Conservation (phyloP, 1,140 invertebrate genomes). For the Galleria mellonella region DNA sequence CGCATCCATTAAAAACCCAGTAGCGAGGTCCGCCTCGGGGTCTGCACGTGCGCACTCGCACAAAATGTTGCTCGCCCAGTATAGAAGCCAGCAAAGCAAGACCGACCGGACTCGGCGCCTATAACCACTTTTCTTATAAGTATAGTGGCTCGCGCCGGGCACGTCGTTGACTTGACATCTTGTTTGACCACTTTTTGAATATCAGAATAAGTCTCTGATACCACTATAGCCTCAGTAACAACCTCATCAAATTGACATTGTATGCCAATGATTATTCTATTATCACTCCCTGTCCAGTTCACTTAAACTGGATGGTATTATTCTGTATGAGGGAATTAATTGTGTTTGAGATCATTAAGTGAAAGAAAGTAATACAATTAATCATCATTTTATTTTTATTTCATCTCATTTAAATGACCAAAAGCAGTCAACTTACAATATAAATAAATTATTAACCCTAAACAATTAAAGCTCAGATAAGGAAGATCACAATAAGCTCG, state of each 20-base stretch:
- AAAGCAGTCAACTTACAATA: constrained; percentile 18
- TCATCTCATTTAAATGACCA: constrained; percentile 16
- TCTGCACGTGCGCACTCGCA: constrained; percentile 47
- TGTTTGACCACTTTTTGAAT: constrained; percentile 48
- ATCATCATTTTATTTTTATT: constrained; percentile 40
- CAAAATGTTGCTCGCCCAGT: constrained; percentile 29
- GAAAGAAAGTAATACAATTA: constrained; percentile 36
- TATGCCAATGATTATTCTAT: no score
- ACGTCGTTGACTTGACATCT: constrained; percentile 7
- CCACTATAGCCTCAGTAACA: not conserved
- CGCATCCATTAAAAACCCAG: constrained; percentile 52
- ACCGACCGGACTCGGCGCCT: not conserved
- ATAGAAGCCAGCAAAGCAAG: constrained; percentile 1
- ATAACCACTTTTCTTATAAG: constrained; percentile 2
- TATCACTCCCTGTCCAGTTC: no score
- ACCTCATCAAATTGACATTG: not conserved
- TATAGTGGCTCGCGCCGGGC: constrained; percentile 22
- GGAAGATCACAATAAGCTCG: constrained; percentile 51
- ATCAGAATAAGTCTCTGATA: constrained; percentile 16
- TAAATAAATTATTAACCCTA: constrained; percentile 47
- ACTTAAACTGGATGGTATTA: no score
- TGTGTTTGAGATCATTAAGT: constrained; percentile 7
- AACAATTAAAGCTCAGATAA: constrained; percentile 62
- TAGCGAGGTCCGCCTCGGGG: constrained; percentile 45
- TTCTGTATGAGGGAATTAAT: no score